Base-by-base conservation (phyloP, 1,140 invertebrate species). In the Hylyphantes graminicola region DNA sequence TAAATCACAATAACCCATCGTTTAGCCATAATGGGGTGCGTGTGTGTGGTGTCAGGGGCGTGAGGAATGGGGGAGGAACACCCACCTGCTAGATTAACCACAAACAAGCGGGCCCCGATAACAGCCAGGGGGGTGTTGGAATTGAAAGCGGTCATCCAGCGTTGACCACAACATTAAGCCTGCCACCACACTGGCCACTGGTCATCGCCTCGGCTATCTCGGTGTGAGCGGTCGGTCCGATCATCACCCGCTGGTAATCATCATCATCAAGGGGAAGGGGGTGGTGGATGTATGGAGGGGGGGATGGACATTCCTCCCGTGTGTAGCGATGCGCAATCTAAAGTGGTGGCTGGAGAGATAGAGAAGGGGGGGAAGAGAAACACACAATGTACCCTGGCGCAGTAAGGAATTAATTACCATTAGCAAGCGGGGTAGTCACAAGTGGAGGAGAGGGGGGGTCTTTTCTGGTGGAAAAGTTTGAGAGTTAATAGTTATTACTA, bases 321-420 rank as follows among this genome's bases (percentile, higher is more conserved):
- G 77, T 80, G 77, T 70, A 80, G 77, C 77, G 77, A 80, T 80
- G 77, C 77, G 77, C 77, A 80, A 80, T 80, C 77, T 80, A 80
- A 80, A 80, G 77, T 80, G 77, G 77, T 70, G 77, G 77, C 63
- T 64, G 77, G 67, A 80, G 77, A 80, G 55, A 74, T n/a, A 63
- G 74, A 76, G 74, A 21, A 61, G 7, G 51, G 51, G 77, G 17
- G 54, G 70, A 67, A 61, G 77, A 54, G 63, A 63, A 64, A n/a
- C 55, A 54, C 63, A 80, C 77, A 80, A 80, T 80, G 77, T 65
- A 67, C 48, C 77, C 21, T 35, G 35, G 77, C 35, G 64, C 74
- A 76, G 73, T 59, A 75, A 82, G 79, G 79, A 82, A 82, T 82
- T 82, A 82, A 82, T 82, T 82, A 82, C 79, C 79, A 82, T 82